phyloP scores from a whole-genome alignment of 1,140 invertebrate genomes.

The Papilio glaucus region DNA sequence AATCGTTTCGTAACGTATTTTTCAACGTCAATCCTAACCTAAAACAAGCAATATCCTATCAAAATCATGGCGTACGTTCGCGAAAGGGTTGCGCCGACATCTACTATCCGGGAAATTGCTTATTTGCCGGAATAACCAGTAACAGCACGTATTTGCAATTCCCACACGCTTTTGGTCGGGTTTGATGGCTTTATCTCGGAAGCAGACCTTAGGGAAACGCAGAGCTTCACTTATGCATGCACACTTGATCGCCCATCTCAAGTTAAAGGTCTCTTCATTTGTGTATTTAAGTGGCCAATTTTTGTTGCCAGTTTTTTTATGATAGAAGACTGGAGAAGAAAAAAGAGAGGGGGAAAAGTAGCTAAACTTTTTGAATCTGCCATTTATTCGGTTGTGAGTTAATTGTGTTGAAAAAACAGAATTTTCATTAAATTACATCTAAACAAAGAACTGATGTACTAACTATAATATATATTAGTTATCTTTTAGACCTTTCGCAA shows the following conservation, averaged over 20 bases:
- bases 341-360: too few species aligned
- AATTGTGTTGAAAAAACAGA: too few species aligned
- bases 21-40: not conserved
- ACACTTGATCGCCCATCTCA: not conserved
- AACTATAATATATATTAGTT: too few species aligned
- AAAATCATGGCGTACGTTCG: not conserved
- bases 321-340: too few species aligned
- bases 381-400: too few species aligned
- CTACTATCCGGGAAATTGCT: constrained; percentile 13
- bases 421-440: too few species aligned
- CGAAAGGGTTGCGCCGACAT: not conserved
- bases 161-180: not conserved
- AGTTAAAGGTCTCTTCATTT: too few species aligned
- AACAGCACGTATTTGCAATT: not conserved
- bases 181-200: not conserved
- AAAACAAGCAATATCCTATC: constrained; percentile 20
- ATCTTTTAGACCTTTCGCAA: too few species aligned
- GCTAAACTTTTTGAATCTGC: too few species aligned
- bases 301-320: too few species aligned
- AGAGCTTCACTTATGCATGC: not conserved
- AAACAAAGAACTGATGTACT: too few species aligned
- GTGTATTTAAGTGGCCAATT: too few species aligned
- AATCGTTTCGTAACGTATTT: not conserved
- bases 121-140: not conserved
- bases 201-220: not conserved